Evolutionary conservation across 2,113 vertebrate species (phyloP), one percentile per base, ranked within the genome.

Genomic region (Phaethornis superciliosus): DNA sequence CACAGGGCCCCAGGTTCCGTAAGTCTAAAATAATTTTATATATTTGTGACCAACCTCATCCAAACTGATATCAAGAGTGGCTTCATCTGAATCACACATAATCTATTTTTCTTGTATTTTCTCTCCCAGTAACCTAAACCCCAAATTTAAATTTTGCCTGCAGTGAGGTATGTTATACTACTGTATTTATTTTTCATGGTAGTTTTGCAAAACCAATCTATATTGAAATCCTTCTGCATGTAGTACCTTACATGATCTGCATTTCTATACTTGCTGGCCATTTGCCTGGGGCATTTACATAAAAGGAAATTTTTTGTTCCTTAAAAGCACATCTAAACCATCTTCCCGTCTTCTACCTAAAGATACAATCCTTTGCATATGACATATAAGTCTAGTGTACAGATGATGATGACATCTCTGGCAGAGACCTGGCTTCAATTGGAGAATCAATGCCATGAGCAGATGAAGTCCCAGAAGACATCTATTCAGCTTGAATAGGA

Each of bases 321-420:
- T 89, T 82, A 94, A 85, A 49, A 79, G 32, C 46, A n/a, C 19
- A 60, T 89, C 35, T 74, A 5, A 72, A 20, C 55, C 28, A 35
- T 60, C 72, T 94, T 86, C n/a, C 27, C 33, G 27, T 80, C 70
- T 56, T 33, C 40, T 71, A 65, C 59, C 27, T 87, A 10, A 60
- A 64, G 56, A 28, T 87, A 37, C 56, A 94, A 82, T 92, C 78
- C 67, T 78, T 72, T 85, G 56, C 74, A 60, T 85, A 55, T 75
- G 93, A 90, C 56, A 85, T 69, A 65, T 52, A 44, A 82, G 40
- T 64, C 85, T 89, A 40, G 65, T 72, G 67, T 85, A 80, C 69
- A 72, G 87, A 84, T 88, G 42, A 88, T 80, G 60, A 85, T 88
- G 94, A 93, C 76, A 94, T 93, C 79, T 94, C 67, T 72, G 85